A percentile compares a stretch with the other conserved stretches of the same genome.
These are phyloP conservation scores for Cremastobaeus sp. DNA, from an alignment of 2,888 invertebrate genomes.

Conservation along the genomic window DNA sequence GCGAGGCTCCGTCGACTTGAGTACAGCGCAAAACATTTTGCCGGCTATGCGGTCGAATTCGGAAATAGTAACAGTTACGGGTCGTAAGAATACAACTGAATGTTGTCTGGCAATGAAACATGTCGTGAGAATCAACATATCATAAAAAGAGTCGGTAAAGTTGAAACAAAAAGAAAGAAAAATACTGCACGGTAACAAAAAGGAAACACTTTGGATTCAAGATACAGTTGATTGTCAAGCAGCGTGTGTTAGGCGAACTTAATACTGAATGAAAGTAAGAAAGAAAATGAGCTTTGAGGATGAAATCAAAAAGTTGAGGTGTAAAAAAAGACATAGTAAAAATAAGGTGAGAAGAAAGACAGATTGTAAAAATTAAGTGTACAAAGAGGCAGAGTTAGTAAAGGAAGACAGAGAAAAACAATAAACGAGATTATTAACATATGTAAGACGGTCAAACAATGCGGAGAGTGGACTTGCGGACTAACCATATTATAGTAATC, in stretches of 20 bases:
- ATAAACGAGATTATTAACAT: constrained; percentile 74
- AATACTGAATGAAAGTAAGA: constrained; percentile 17
- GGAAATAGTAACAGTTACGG: not conserved
- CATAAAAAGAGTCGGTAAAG: constrained; percentile 15
- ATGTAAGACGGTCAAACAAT: constrained; percentile 78
- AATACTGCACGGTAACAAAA: constrained; percentile 14
- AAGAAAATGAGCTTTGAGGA: constrained; percentile 6
- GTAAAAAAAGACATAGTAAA: constrained; percentile 28
- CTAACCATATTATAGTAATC: constrained; percentile 78
- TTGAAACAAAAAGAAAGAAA: constrained; percentile 9
- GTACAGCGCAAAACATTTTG: constrained; percentile 58
- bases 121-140: constrained; percentile 3
- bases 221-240: constrained; percentile 51
- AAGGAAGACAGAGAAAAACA: constrained; percentile 64
- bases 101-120: constrained; percentile 18
- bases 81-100: constrained; percentile 15
- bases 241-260: constrained; percentile 54
- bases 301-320: not conserved
- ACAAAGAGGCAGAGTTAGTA: constrained; percentile 58
- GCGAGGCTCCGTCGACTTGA: constrained; percentile 60
- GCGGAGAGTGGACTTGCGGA: constrained; percentile 78
- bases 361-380: constrained; percentile 55
- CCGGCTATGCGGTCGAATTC: constrained; percentile 50
- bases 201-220: constrained; percentile 45
- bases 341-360: constrained; percentile 49